Base-by-base conservation (phyloP, 2,797 vertebrate genomes). In the Pangasius larnaudii region DNA sequence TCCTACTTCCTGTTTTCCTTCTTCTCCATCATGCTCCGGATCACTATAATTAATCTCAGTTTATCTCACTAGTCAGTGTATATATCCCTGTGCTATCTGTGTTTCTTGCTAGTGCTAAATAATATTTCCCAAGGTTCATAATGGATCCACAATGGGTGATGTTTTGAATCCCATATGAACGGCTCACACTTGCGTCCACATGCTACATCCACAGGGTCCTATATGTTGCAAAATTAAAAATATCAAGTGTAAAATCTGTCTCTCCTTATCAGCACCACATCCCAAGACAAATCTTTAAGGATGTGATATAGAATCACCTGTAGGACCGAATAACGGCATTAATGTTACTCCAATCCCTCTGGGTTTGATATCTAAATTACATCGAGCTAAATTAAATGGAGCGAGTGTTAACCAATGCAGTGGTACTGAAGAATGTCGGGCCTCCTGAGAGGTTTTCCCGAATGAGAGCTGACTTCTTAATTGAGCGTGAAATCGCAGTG, bases 401-500 rank as follows among this genome's bases (percentile, higher is more conserved):
- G 19, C 49, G 49, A 84, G 56, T 22, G 22, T 36, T 84, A 85
- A 63, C 27, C 10, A 6, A 22, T 14, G 67, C 79, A 22, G 33
- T 19, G 49, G 24, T 24, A 46, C 84, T 75, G 77, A 74, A 89
- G 69, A 86, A 86, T 46, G 16, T 75, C 78, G 24, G 53, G 6
- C 13, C 84, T 86, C 71, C 59, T 86, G 79, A 89, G 79, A 84
- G 59, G 13, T 86, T 83, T 75, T 18, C 42, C 33, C 11, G 30
- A 82, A 86, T 13, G 33, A 89, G 67, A 36, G 3, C 30, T 75
- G 78, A 56, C 67, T 74, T 85, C 67, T 33, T 89, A 89, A 89
- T 56, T 65, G 30, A 75, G 69, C 36, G 11, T 86, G 59, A 86
- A 86, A 86, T 86, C 58, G 3, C 58, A 16, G 56, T 18, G 27